These are phyloP conservation scores for Podarcis siculus DNA, from an alignment of 2,797 vertebrate species.

Conservation along the genomic window DNA sequence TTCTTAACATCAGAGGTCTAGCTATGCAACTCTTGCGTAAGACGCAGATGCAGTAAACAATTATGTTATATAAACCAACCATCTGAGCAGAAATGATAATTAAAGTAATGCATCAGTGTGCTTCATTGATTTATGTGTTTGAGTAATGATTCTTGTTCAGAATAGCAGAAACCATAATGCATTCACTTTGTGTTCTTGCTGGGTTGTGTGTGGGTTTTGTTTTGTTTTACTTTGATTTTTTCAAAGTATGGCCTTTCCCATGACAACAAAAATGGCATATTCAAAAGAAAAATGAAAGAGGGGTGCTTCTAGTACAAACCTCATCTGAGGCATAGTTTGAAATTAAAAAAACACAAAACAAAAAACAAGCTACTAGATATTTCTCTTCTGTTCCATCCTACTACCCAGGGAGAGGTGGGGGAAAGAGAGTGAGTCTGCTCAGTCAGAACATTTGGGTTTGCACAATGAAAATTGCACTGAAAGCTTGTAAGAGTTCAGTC, in stretches of 20 bases:
- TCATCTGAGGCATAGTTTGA: slow-evolving; percentile 58
- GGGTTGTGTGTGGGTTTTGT: background rate
- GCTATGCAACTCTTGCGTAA: slow-evolving; percentile 57
- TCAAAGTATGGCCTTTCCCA: slow-evolving; percentile 63
- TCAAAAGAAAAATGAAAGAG: slow-evolving; percentile 57
- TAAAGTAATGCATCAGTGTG: slow-evolving; percentile 90
- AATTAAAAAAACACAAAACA: background rate
- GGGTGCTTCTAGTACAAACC: slow-evolving; percentile 36
- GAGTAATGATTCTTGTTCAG: slow-evolving; percentile 80
- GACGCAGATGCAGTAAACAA: slow-evolving; percentile 80
- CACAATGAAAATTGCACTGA: slow-evolving; percentile 46
- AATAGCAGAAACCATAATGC: slow-evolving; percentile 75
- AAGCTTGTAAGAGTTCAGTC: slow-evolving; percentile 40
- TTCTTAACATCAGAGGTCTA: slow-evolving; percentile 61
- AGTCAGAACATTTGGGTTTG: slow-evolving; percentile 50
- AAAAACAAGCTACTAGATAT: slow-evolving; percentile 32
- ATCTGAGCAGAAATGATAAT: slow-evolving; percentile 90
- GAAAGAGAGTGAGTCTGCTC: background rate
- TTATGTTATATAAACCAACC: slow-evolving; percentile 89
- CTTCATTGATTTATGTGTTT: slow-evolving; percentile 93
- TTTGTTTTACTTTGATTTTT: background rate
- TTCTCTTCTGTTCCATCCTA: slow-evolving; percentile 37
- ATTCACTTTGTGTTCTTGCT: slow-evolving; percentile 71
- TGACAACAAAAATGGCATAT: slow-evolving; percentile 59
- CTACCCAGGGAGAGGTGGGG: slow-evolving; percentile 40